A percentile compares a stretch with the other conserved stretches of the same genome.
phyloP scores from a whole-genome alignment of 2,797 vertebrate species.

The Echiichthys vipera region DNA sequence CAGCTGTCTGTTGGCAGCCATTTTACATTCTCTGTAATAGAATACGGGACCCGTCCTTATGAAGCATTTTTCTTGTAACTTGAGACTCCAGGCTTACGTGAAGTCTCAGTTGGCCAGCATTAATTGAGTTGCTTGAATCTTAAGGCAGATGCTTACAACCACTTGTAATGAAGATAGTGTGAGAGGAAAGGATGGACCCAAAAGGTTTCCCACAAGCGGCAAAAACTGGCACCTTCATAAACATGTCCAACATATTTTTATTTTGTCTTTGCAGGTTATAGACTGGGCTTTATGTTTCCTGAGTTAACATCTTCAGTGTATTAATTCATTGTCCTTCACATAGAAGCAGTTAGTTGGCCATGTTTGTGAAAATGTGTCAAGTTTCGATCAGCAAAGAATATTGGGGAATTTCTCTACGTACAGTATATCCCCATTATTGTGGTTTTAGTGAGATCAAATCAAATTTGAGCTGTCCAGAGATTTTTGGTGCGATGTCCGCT shows the following conservation, averaged over 20 bases:
- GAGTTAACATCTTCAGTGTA: not conserved
- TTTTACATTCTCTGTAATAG: slow-evolving; percentile 48
- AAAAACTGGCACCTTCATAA: slow-evolving; percentile 48
- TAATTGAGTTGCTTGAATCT: slow-evolving; percentile 18
- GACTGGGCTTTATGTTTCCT: not conserved
- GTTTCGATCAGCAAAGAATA: no score
- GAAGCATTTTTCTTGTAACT: slow-evolving; percentile 15
- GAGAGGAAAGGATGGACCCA: slow-evolving; percentile 14
- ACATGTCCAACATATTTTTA: slow-evolving; percentile 52
- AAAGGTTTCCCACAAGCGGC: not conserved
- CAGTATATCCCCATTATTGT: slow-evolving; percentile 8
- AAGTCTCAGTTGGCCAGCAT: slow-evolving; percentile 4
- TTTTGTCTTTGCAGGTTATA: slow-evolving; percentile 15
- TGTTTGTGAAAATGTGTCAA: slow-evolving; percentile 49
- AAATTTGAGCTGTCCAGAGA: slow-evolving; percentile 1
- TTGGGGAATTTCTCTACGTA: not conserved
- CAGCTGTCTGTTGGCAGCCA: slow-evolving; percentile 48
- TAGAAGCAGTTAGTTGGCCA: slow-evolving; percentile 29
- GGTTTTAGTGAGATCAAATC: slow-evolving; percentile 24
- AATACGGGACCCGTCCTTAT: slow-evolving; percentile 16
- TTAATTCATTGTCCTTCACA: not conserved
- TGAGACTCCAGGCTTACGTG: not conserved
- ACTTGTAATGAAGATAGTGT: slow-evolving; percentile 18
- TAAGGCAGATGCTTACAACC: slow-evolving; percentile 20
- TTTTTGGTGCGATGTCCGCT: not conserved